A percentile compares a stretch with the other conserved stretches of the same genome.
Conservation (phyloP, 1,140 invertebrate genomes). For the Oedothorax gibbosus region DNA sequence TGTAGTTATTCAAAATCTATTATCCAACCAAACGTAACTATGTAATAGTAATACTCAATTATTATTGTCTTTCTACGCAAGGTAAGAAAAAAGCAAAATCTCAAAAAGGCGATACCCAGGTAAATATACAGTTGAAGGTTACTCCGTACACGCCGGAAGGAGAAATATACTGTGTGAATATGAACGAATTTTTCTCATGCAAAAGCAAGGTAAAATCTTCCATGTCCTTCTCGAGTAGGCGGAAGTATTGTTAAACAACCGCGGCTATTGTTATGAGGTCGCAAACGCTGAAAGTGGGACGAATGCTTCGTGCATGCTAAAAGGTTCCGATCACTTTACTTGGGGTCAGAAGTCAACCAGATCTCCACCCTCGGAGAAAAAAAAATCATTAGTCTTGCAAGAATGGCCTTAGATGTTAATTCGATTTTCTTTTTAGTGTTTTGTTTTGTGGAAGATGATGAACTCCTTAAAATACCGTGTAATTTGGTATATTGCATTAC, state of each 20-base stretch:
- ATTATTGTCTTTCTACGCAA: not conserved
- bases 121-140: slow-evolving; percentile 1
- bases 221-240: slow-evolving; percentile 46
- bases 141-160: not conserved
- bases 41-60: no score
- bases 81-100: not conserved
- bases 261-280: slow-evolving; percentile 39
- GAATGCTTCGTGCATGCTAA: slow-evolving; percentile 39
- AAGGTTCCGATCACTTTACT: slow-evolving; percentile 4
- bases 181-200: slow-evolving; percentile 15
- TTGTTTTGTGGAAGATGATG: not conserved
- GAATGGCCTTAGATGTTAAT: slow-evolving; percentile 19
- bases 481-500: slow-evolving; percentile 22
- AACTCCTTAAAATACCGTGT: not conserved
- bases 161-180: slow-evolving; percentile 9
- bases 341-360: slow-evolving; percentile 48
- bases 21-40: no score
- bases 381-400: slow-evolving; percentile 38
- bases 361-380: slow-evolving; percentile 37
- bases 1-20: no score
- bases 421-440: not conserved
- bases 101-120: not conserved
- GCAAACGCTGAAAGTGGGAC: slow-evolving; percentile 33
- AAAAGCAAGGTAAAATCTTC: slow-evolving; percentile 22
- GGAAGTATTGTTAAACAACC: slow-evolving; percentile 46